Evolutionary conservation across 2,113 vertebrate species (phyloP), one percentile per base, ranked within the genome.

Genomic region (Rhegmatorhina hoffmannsi): DNA sequence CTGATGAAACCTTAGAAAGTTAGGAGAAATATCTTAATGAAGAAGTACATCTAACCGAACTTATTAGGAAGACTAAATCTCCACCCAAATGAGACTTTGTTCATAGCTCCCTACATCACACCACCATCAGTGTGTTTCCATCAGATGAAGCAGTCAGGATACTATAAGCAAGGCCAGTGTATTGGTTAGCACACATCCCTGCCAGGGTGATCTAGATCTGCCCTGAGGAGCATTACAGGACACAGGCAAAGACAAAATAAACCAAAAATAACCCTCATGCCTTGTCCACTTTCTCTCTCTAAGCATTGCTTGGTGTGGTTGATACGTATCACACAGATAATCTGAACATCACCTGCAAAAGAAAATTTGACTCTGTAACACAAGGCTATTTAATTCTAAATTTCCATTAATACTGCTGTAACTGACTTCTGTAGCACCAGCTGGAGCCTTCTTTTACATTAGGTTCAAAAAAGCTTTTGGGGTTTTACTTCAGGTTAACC

Each of bases 401-500:
- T 47, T 74, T 7, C 28, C 26, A 43, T 59, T 77, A 81, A 79
- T 25, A 55, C 3, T 40, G 19, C 31, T 69, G 0, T 21, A 87
- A 46, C 33, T 23, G 50, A 74, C 23, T 84, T 84, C 38, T 4
- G 9, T 4, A 80, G 43, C 67, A 49, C 10, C 62, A 92, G 43
- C 28, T 69, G 34, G 15, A 75, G 34, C 7, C 8, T 44, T 60
- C 17, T 69, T 64, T 49, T 47, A 79, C 5, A 49, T 4, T 3
- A 73, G 21, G 28, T 58, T 83, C 12, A 43, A 50, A 85, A 87
- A 75, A 76, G 10, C 20, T 76, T 80, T 53, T 7, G 40, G n/a
- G 75, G 29, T 88, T 94, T 95, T 70, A 70, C 47, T 59, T 86
- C 68, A 90, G 79, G 83, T 93, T 77, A 92, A 86, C 50, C 36